These are phyloP conservation scores for Eilema sororculum DNA, from an alignment of 2,888 invertebrate genomes.

Conservation along the genomic window DNA sequence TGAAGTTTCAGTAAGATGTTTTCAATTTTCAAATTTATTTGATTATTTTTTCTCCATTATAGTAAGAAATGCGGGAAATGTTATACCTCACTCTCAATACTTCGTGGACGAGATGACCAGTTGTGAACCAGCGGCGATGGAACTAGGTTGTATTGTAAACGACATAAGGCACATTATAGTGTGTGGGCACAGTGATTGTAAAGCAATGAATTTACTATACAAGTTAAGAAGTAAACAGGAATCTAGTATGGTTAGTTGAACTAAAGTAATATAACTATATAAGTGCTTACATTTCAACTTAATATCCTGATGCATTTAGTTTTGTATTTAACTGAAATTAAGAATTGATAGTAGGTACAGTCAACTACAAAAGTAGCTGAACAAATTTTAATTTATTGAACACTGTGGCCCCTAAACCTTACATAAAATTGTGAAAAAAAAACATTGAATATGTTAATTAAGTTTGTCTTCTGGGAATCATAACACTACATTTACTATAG, in stretches of 20 bases:
- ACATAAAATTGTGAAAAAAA: no score
- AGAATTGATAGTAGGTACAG: no score
- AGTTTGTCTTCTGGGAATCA: no score
- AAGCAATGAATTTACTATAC: slow-evolving; percentile 98
- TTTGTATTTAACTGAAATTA: background rate
- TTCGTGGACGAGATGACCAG: slow-evolving; percentile 95
- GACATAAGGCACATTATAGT: slow-evolving; percentile 97
- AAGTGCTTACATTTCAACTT: background rate
- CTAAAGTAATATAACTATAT: background rate
- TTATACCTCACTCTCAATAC: slow-evolving; percentile 96
- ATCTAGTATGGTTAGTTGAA: slow-evolving; percentile 80
- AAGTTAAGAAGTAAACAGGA: slow-evolving; percentile 93
- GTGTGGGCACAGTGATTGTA: slow-evolving; percentile 99
- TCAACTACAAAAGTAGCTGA: no score
- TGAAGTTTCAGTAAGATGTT: background rate
- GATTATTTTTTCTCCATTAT: slow-evolving; percentile 31
- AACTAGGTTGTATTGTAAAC: slow-evolving; percentile 97
- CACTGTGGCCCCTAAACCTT: no score
- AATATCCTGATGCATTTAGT: background rate
- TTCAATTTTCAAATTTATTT: background rate
- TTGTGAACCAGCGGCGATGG: slow-evolving; percentile 98
- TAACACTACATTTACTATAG: no score
- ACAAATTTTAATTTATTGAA: no score
- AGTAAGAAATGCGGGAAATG: slow-evolving; percentile 98
- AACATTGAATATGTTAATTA: no score